phyloP scores from a whole-genome alignment of 2,888 invertebrate genomes.

The Eupithecia subumbrata region DNA sequence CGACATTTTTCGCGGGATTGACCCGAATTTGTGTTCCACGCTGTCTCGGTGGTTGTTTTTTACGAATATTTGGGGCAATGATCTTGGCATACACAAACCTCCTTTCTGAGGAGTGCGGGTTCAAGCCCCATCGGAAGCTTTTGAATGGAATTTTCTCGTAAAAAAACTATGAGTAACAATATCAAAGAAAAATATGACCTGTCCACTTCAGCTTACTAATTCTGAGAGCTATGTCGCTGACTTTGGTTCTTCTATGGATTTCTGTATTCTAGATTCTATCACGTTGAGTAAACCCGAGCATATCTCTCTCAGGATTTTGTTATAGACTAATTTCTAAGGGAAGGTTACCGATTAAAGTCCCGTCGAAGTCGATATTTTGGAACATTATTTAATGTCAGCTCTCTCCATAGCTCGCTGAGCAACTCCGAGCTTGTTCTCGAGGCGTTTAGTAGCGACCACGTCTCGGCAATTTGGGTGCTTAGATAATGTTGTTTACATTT shows the following conservation, averaged over 20 bases:
- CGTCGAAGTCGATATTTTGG: too few relatives aligned
- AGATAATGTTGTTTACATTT: background rate
- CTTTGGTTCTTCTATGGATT: background rate
- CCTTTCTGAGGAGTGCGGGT: background rate
- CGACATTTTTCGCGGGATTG: constrained; percentile 72
- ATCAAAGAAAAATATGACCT: background rate
- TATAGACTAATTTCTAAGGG: too few relatives aligned
- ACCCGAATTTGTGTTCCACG: constrained; percentile 68
- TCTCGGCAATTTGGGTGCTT: background rate
- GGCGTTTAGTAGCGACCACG: background rate
- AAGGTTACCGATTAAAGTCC: too few relatives aligned
- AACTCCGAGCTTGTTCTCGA: background rate
- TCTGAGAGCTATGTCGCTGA: background rate
- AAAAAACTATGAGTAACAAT: background rate
- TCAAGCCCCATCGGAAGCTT: background rate
- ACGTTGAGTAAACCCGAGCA: background rate
- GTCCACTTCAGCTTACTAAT: background rate
- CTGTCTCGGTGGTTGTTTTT: constrained; percentile 59
- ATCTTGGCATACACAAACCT: constrained; percentile 36
- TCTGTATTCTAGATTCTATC: background rate
- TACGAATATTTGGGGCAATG: constrained; percentile 50
- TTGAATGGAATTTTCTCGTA: background rate
- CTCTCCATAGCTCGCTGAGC: background rate
- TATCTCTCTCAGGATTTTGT: background rate
- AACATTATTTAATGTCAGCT: background rate